These are phyloP conservation scores for Centruroides sculpturatus DNA, from an alignment of 1,140 invertebrate species.

Conservation along the genomic window DNA sequence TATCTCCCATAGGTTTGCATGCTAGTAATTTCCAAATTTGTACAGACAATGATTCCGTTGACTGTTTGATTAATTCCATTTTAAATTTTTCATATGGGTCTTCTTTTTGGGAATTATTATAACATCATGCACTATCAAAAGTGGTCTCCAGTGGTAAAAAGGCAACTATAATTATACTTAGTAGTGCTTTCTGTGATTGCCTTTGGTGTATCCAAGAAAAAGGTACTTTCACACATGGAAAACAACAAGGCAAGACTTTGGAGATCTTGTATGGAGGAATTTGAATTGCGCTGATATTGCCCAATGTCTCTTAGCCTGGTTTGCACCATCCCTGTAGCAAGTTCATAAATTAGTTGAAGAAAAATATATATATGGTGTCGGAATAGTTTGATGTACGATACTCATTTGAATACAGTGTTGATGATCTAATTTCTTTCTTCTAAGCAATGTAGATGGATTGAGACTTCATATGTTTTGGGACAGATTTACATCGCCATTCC, in stretches of 20 bases:
- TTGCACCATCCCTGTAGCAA: no score
- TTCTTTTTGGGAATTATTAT: neutral
- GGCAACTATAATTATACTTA: conserved; percentile 2
- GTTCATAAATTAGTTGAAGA: no score
- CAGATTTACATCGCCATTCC: no score
- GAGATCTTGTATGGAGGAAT: neutral
- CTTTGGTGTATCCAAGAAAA: neutral
- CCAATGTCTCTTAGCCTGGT: no score
- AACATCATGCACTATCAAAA: neutral
- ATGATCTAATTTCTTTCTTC: no score
- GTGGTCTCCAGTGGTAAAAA: neutral
- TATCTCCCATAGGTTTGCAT: neutral
- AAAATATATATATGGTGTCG: no score
- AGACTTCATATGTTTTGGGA: no score
- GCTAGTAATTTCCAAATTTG: neutral
- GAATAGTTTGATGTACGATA: no score
- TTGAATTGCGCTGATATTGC: neutral
- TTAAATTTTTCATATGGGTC: neutral
- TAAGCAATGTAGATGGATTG: no score
- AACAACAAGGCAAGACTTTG: neutral
- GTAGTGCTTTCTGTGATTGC: neutral
- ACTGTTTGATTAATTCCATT: neutral
- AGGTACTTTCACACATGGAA: neutral
- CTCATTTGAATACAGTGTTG: no score
- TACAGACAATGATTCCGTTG: neutral